These are phyloP conservation scores for Sinocyclocheilus rhinocerous DNA, from an alignment of 2,113 vertebrate genomes.

Conservation along the genomic window DNA sequence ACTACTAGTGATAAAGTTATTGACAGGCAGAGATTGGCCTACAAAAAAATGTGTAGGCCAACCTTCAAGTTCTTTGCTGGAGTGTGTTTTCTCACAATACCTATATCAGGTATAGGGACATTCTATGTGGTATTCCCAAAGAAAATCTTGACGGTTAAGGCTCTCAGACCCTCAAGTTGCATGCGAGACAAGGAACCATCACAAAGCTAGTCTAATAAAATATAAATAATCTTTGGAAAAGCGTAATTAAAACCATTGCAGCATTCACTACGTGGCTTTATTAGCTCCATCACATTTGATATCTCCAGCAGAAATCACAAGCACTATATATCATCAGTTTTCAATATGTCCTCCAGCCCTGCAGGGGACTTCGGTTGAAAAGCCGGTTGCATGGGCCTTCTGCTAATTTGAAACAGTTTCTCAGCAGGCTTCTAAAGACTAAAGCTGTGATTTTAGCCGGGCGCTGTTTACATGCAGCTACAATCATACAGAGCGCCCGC, in stretches of 20 bases:
- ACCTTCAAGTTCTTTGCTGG: too few relatives aligned
- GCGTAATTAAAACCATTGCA: neutral
- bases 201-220: neutral
- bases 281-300: neutral
- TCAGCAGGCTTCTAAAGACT: constrained; percentile 51
- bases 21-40: too few relatives aligned
- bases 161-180: neutral
- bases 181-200: neutral
- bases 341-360: too few relatives aligned
- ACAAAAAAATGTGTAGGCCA: too few relatives aligned
- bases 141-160: too few relatives aligned
- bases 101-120: too few relatives aligned
- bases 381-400: neutral
- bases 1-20: too few relatives aligned
- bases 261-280: neutral
- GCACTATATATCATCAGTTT: too few relatives aligned
- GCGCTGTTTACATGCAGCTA: constrained; percentile 31
- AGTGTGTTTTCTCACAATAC: too few relatives aligned
- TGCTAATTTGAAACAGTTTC: constrained; percentile 32
- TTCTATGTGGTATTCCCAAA: too few relatives aligned
- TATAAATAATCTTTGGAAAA: neutral
- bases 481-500: constrained; percentile 40
- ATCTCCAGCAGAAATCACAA: neutral
- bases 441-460: constrained; percentile 14
- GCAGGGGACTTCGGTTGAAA: too few relatives aligned